Conservation (phyloP, 1,140 invertebrate species). For the Yoshiicerus persimilis region DNA sequence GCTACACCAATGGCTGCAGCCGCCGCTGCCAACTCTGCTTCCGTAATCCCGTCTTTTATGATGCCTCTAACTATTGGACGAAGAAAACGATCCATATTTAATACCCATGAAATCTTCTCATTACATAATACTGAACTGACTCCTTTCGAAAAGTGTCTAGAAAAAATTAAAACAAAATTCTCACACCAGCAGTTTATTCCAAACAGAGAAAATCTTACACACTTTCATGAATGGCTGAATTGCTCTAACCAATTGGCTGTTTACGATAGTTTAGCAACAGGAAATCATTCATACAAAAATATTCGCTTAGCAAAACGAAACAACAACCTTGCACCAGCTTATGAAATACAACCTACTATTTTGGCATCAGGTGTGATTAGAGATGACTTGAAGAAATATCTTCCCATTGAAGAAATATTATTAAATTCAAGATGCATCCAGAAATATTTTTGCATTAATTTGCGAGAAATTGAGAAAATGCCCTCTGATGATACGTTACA, state of each 20-base stretch:
- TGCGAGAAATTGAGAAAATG: conserved; percentile 6
- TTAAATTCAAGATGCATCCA: conserved; percentile 40
- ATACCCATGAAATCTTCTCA: too few species aligned
- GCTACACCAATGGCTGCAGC: conserved; percentile 34
- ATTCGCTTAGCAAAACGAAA: not conserved
- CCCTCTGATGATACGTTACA: not conserved
- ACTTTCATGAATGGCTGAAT: not conserved
- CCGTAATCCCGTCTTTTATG: conserved; percentile 23
- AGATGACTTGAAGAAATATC: conserved; percentile 31
- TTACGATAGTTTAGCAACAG: not conserved
- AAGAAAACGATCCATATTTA: not conserved
- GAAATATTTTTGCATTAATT: conserved; percentile 24
- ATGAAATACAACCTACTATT: not conserved
- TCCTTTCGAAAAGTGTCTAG: conserved; percentile 10
- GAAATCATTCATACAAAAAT: not conserved
- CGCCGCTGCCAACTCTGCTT: not conserved
- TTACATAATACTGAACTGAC: not conserved
- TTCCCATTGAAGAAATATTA: not conserved
- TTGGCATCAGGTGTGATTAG: conserved; percentile 11
- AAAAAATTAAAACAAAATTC: not conserved
- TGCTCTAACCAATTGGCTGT: not conserved
- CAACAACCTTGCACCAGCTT: not conserved
- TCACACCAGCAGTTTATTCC: not conserved
- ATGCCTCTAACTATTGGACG: conserved; percentile 27
- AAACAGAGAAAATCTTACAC: not conserved